These are phyloP conservation scores for Minunthozetes semirufus DNA, from an alignment of 2,888 invertebrate species.

Conservation along the genomic window DNA sequence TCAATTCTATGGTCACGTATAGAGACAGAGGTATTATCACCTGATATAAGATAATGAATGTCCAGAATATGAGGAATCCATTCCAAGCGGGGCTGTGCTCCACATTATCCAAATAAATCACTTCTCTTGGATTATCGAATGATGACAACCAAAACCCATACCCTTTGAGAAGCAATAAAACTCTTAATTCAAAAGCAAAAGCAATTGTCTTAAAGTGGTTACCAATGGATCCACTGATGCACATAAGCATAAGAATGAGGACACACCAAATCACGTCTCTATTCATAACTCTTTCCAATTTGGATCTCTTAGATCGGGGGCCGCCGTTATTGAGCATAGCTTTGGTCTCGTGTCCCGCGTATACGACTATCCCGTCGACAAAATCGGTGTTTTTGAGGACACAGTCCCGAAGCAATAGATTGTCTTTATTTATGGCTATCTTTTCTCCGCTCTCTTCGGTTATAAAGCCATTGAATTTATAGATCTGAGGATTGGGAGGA, in stretches of 20 bases:
- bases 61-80: conserved; percentile 42
- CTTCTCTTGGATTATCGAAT: not conserved
- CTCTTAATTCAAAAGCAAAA: not conserved
- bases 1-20: conserved; percentile 87
- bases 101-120: not conserved
- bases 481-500: conserved; percentile 89
- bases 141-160: conserved; percentile 41
- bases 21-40: conserved; percentile 98
- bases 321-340: conserved; percentile 96
- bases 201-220: not conserved
- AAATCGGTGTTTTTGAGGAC: conserved; percentile 92
- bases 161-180: not conserved
- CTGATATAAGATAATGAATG: conserved; percentile 49
- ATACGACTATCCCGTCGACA: conserved; percentile 92
- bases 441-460: conserved; percentile 44
- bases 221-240: conserved; percentile 82
- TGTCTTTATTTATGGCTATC: conserved; percentile 77
- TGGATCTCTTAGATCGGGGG: conserved; percentile 84
- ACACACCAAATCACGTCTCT: conserved; percentile 95
- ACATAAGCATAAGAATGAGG: conserved; percentile 76
- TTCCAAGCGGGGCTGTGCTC: not conserved
- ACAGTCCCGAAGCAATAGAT: conserved; percentile 86
- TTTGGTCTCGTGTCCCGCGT: conserved; percentile 95
- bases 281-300: conserved; percentile 87
- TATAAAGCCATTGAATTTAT: conserved; percentile 83